phyloP scores from a whole-genome alignment of 2,113 vertebrate genomes.

The Alouatta palliata region DNA sequence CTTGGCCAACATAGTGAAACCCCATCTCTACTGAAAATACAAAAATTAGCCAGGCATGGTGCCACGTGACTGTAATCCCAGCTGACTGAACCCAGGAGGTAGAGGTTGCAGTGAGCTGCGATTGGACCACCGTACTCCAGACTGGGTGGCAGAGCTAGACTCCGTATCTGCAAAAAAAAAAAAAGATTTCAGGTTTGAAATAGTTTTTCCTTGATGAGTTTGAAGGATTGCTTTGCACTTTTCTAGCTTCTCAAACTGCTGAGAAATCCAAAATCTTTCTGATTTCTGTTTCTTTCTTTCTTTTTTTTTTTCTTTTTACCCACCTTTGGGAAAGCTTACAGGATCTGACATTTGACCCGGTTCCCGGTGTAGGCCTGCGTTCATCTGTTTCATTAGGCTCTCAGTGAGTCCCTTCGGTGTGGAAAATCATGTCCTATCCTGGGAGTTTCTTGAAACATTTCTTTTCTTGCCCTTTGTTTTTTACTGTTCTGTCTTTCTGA shows the following conservation, averaged over 20 bases:
- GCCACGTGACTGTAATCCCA: too few relatives aligned
- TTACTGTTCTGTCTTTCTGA: background rate
- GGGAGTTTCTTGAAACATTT: background rate
- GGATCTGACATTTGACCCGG: background rate
- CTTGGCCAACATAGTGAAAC: too few relatives aligned
- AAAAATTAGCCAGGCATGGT: too few relatives aligned
- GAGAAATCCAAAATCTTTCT: background rate
- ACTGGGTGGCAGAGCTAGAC: too few relatives aligned
- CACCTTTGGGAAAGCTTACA: background rate
- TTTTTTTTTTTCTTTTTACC: background rate
- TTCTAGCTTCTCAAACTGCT: background rate
- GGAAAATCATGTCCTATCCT: background rate
- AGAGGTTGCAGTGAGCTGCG: too few relatives aligned
- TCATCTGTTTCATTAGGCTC: background rate
- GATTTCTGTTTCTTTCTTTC: background rate
- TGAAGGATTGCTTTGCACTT: background rate
- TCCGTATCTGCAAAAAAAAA: too few relatives aligned
- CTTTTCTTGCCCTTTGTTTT: background rate
- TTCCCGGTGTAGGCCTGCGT: background rate
- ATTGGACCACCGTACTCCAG: too few relatives aligned
- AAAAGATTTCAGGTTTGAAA: background rate
- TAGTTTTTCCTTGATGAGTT: conserved; percentile 25
- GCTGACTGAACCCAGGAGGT: too few relatives aligned
- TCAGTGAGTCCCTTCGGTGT: accelerated
- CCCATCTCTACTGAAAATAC: too few relatives aligned